Evolutionary conservation across 2,888 invertebrate genomes (phyloP), one percentile per base, ranked within the genome.

Genomic region (Orthosia gracilis): DNA sequence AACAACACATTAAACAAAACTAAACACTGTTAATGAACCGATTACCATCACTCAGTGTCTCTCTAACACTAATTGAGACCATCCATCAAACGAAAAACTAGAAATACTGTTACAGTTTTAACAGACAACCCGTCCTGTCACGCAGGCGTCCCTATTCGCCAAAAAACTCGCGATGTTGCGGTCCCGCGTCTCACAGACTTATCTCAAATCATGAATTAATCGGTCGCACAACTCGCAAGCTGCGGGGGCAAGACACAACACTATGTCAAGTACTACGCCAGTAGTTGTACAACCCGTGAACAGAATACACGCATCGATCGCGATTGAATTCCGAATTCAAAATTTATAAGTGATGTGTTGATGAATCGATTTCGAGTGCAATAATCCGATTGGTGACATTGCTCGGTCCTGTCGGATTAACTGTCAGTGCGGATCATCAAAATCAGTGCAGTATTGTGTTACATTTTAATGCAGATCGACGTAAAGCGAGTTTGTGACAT

Each of bases 131-230:
- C 77, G 82, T 78, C 83, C 80, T 83, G 87, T 82, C 85, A 79
- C 73, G 77, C 83, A 73, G 85, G 87, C 88, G 89, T 87, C 85
- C 73, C 80, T 84, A 77, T 86, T 84, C 78, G 84, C 86, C 74
- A 86, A 89, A 91, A 91, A 91, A 88, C 88, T 80, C 70, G 83
- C 64, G 67, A 87, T 85, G 86, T 83, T 87, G 89, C 85, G 87
- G 88, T 90, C 89, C 87, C 87, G 89, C 87, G 88, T 87, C 86
- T 89, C 86, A 62, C 50, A 69, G 89, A 92, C 80, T 84, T 87
- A 93, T 93, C 92, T 93, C 85, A 90, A 89, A 94, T 93, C 92
- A 90, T 91, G 92, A 93, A 93, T 93, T 93, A 92, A 93, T 92
- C 91, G 91, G 88, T 87, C 86, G 87, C 40, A 40, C 40, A 40